phyloP scores from a whole-genome alignment of 1,140 invertebrate species.

The Eciton burchellii region DNA sequence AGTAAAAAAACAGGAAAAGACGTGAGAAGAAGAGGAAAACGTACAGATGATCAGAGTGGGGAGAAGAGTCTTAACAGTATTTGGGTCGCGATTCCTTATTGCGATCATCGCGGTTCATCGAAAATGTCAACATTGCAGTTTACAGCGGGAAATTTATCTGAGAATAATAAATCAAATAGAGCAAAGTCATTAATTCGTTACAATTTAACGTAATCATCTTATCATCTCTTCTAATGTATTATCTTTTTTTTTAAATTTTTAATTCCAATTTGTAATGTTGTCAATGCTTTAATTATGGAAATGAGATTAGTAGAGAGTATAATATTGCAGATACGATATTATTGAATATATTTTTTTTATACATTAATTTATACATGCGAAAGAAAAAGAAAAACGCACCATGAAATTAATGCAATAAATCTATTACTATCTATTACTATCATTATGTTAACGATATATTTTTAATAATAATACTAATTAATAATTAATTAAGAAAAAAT shows the following conservation, averaged over 20 bases:
- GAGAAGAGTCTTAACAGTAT: not conserved
- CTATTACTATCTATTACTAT: not conserved
- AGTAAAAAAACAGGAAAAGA: not conserved
- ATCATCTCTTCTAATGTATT: not conserved
- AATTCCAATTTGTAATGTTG: not conserved
- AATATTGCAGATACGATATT: not conserved
- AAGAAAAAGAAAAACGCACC: no score
- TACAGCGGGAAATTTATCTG: not conserved
- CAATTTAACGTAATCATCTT: not conserved
- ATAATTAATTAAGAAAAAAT: not conserved
- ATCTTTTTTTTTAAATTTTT: not conserved
- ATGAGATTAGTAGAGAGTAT: not conserved
- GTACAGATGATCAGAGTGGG: not conserved
- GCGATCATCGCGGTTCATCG: not conserved
- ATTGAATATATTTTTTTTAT: no score
- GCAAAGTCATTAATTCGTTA: not conserved
- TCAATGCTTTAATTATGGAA: not conserved
- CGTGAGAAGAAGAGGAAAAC: constrained; percentile 13
- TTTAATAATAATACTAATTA: not conserved
- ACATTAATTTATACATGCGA: no score
- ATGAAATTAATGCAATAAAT: not conserved
- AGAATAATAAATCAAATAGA: not conserved
- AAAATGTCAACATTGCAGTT: not conserved
- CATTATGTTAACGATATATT: not conserved
- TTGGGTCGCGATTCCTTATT: not conserved